Base-by-base conservation (phyloP, 2,797 vertebrate genomes). In the Delichon dasypus region DNA sequence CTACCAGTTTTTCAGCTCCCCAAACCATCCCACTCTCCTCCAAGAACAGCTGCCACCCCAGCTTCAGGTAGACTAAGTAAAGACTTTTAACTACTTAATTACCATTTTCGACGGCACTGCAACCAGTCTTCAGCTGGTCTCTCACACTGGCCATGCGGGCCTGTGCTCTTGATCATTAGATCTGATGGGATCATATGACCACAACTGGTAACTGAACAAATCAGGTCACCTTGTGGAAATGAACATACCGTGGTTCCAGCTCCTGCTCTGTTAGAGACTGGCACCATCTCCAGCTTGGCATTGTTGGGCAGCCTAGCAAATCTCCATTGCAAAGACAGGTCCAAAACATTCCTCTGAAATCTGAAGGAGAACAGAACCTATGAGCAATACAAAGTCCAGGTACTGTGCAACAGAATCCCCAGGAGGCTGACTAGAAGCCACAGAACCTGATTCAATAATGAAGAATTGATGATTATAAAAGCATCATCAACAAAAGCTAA, bases 251-350 rank as follows among this genome's bases (percentile, higher is more conserved):
- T 97, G 94, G 96, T 97, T 84, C 98, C 98, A 5, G 70, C 23
- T 86, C 82, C 98, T n/a, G 81, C 84, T 47, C 97, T 98, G 66
- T 97, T 98, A 55, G 98, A 95, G 75, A 98, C 96, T 21, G 98
- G 97, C 97, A 99, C 99, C 98, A 99, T 98, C 97, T 99, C 99
- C 97, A 99, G 97, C 96, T 99, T 99, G 91, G 99, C 99, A 91
- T 99, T 99, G 97, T 99, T 99, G 81, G 99, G 99, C 95, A 99
- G 97, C 84, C 98, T 99, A 97, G 99, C 98, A 82, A 99, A 99
- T 79, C 99, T 98, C 99, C 99, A 99, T 80, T 98, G 99, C 58
- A 98, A 93, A 10, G 99, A 99, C 27, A 99, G 98, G 97, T 99
- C 99, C 67, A 99, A 93, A 91, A 99, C 95, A 1, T 94, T 99